phyloP scores from a whole-genome alignment of 2,797 vertebrate genomes.

The Epinephelus malabaricus region DNA sequence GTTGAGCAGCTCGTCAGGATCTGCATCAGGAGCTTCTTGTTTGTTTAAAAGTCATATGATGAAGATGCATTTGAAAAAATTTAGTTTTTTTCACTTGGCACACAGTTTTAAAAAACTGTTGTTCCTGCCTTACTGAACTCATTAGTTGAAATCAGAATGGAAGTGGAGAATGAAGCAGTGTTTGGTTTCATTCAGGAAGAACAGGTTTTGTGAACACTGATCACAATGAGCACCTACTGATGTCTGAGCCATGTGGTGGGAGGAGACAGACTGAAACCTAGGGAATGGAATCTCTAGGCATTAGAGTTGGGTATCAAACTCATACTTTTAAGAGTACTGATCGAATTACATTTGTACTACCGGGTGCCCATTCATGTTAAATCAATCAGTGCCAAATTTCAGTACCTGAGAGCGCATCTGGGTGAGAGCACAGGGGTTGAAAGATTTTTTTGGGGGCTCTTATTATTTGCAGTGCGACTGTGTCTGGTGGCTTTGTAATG shows the following conservation, averaged over 20 bases:
- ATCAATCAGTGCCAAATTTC: too few relatives aligned
- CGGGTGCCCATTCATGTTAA: too few relatives aligned
- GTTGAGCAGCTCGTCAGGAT: conserved; percentile 36
- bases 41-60: conserved; percentile 31
- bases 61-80: conserved; percentile 35
- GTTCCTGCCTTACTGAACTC: conserved; percentile 1
- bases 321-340: too few relatives aligned
- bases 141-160: conserved; percentile 1
- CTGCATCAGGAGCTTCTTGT: conserved; percentile 26
- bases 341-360: too few relatives aligned
- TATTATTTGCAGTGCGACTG: conserved; percentile 23
- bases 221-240: conserved; percentile 12
- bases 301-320: too few relatives aligned
- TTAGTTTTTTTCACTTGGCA: conserved; percentile 34
- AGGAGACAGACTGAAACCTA: conserved; percentile 28
- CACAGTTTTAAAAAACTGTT: conserved; percentile 11
- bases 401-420: too few relatives aligned
- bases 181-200: conserved; percentile 12
- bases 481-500: conserved; percentile 30
- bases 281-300: neutral
- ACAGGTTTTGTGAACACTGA: neutral
- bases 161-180: neutral
- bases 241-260: neutral
- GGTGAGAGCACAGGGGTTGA: too few relatives aligned
- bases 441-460: too few relatives aligned